Base-by-base conservation (phyloP, 2,113 vertebrate genomes). In the Merops nubicus region DNA sequence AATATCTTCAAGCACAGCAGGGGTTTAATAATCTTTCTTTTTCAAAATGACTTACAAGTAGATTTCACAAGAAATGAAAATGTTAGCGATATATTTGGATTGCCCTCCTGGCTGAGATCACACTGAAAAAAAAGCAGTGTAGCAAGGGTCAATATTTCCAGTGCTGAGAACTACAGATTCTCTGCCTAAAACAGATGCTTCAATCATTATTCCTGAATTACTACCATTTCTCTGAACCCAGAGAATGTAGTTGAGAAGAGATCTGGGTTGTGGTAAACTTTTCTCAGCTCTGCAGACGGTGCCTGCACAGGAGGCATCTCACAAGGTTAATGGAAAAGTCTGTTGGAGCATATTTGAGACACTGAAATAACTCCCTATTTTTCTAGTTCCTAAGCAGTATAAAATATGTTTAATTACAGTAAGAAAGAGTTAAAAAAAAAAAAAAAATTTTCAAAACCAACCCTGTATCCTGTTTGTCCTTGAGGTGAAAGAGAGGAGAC, bases 1-100 rank as follows among this genome's bases (percentile, higher is more conserved):
- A 95, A 45, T 81, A 95, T 92, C 93, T 72, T 48, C 33, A 38
- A 70, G 80, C 93, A 86, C 93, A 93, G 96, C 92, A 85, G 92
- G 90, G 65, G 85, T 82, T 97, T 96, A 81, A 96, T 93, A 95
- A 92, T 91, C 76, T 93, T 95, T 57, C 83, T 84, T 92, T 93
- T 92, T 78, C 56, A 1, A 82, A 86, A 94, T 72, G 6, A 89
- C 85, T 96, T 97, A 81, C 68, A 91, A 96, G 83, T 45, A 84
- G 80, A 45, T 95, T 93, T 84, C 60, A 72, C 28, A 67, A 95
- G 88, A 51, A 90, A 91, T 75, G 36, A 87, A 96, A 96, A 97
- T 89, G 92, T 91, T 91, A 88, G 82, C 0, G 38, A 75, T 93
- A 93, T 81, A 88, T 86, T 92, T 96, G 96, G 92, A 88, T 60